These are phyloP conservation scores for Nasonia giraulti DNA, from an alignment of 1,140 invertebrate species.

Conservation along the genomic window DNA sequence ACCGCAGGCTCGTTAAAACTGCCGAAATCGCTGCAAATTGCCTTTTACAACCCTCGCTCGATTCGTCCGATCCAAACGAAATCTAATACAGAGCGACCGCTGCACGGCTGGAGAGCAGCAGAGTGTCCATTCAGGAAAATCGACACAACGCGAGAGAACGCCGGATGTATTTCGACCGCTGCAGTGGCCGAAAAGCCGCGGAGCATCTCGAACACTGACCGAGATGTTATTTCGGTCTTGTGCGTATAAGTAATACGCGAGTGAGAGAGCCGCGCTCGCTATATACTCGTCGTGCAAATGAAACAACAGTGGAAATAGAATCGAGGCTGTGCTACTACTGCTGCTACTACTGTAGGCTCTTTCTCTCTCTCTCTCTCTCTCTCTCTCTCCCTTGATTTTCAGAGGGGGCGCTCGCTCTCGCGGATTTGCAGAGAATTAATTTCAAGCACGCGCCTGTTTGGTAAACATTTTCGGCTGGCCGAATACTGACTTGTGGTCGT, in stretches of 20 bases:
- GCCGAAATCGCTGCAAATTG: background rate
- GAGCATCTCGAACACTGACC: constrained; percentile 44
- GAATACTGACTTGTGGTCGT: constrained; percentile 10
- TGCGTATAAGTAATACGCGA: constrained; percentile 27
- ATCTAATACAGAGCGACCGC: background rate
- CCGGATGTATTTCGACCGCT: constrained; percentile 17
- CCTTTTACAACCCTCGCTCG: background rate
- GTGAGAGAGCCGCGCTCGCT: background rate
- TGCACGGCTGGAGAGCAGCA: background rate
- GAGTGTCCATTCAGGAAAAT: constrained; percentile 2
- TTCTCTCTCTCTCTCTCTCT: no score
- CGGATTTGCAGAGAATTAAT: constrained; percentile 16
- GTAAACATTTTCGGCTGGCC: constrained; percentile 31
- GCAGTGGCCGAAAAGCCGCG: background rate
- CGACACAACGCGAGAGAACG: background rate
- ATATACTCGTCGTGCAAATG: constrained; percentile 9
- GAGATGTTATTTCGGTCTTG: constrained; percentile 47
- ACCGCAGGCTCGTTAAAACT: background rate
- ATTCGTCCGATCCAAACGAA: background rate
- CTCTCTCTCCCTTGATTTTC: constrained; percentile 20
- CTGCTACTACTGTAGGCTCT: background rate
- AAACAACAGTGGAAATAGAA: constrained; percentile 49
- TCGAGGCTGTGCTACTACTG: constrained; percentile 30
- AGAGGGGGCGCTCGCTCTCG: background rate
- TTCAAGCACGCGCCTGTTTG: constrained; percentile 21